Percentiles rank a stretch among this genome's conserved stretches.
Evolutionary conservation across 2,797 vertebrate genomes (phyloP).

Genomic region (Catharus ustulatus): DNA sequence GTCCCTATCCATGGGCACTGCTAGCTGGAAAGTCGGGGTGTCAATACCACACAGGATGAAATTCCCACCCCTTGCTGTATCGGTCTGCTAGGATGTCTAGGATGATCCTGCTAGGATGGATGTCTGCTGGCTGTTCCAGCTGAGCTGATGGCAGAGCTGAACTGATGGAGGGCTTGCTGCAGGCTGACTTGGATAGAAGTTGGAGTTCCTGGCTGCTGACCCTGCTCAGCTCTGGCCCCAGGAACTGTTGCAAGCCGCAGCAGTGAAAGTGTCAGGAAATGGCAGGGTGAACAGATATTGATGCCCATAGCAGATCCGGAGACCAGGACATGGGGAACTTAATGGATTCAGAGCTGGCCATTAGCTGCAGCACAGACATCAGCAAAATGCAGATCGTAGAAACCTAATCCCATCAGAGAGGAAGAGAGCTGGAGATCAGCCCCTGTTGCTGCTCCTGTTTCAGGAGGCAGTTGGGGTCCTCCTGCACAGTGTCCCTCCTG

Average conservation of each 20-base stretch:
- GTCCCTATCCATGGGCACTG: neutral
- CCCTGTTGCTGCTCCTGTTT: neutral
- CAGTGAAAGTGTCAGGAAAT: neutral
- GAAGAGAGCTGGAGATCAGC: neutral
- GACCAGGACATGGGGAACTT: neutral
- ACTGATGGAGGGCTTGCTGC: neutral
- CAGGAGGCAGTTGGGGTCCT: neutral
- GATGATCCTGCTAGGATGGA: neutral
- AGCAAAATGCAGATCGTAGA: conserved; percentile 44
- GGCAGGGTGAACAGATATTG: neutral
- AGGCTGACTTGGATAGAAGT: neutral
- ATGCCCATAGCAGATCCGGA: neutral
- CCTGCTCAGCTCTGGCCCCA: neutral
- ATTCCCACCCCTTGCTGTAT: neutral
- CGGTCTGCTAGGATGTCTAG: no score
- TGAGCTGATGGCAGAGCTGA: neutral
- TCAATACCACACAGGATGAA: neutral
- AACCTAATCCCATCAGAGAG: neutral
- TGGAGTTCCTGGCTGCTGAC: neutral
- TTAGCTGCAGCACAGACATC: conserved; percentile 27
- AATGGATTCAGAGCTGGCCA: conserved; percentile 21
- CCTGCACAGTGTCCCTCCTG: neutral
- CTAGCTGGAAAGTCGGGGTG: neutral
- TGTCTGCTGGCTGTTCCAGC: neutral
- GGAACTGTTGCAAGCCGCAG: neutral